These are phyloP conservation scores for Penaeus vannamei DNA, from an alignment of 1,140 invertebrate species.

Conservation along the genomic window DNA sequence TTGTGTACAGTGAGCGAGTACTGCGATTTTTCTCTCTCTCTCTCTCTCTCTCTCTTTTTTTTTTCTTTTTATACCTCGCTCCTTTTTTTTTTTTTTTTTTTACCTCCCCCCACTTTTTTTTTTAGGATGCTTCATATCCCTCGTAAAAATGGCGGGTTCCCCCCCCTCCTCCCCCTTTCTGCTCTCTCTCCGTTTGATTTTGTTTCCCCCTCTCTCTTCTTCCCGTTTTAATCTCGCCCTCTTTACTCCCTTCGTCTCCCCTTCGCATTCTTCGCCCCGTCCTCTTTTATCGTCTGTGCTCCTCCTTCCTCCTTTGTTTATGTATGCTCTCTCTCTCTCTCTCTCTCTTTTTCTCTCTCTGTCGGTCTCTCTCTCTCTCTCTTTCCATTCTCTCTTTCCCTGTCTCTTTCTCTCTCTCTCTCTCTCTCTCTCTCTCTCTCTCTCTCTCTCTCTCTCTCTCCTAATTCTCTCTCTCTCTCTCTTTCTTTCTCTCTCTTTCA, in stretches of 20 bases:
- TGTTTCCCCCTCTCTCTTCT: conserved; percentile 10
- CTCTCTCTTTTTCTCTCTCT: neutral
- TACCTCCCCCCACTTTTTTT: too few relatives aligned
- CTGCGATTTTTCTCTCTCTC: too few relatives aligned
- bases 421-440: too few relatives aligned
- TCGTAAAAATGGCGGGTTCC: neutral
- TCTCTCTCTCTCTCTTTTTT: too few relatives aligned
- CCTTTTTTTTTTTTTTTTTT: too few relatives aligned
- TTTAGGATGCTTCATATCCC: neutral
- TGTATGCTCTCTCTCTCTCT: neutral
- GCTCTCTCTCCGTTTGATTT: conserved; percentile 4
- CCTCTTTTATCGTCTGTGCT: neutral
- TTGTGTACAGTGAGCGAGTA: too few relatives aligned
- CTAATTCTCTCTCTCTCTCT: too few relatives aligned
- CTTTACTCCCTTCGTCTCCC: neutral
- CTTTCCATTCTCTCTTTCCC: too few relatives aligned
- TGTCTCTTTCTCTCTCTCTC: too few relatives aligned
- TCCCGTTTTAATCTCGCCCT: neutral
- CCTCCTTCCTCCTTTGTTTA: neutral
- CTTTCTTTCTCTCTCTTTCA: too few relatives aligned
- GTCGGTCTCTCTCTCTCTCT: neutral
- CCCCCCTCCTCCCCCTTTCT: neutral
- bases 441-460: too few relatives aligned
- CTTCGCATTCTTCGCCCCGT: neutral
- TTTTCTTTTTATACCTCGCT: too few relatives aligned